Conservation (phyloP, 1,140 invertebrate species). For the Thaumatotibia leucotreta region DNA sequence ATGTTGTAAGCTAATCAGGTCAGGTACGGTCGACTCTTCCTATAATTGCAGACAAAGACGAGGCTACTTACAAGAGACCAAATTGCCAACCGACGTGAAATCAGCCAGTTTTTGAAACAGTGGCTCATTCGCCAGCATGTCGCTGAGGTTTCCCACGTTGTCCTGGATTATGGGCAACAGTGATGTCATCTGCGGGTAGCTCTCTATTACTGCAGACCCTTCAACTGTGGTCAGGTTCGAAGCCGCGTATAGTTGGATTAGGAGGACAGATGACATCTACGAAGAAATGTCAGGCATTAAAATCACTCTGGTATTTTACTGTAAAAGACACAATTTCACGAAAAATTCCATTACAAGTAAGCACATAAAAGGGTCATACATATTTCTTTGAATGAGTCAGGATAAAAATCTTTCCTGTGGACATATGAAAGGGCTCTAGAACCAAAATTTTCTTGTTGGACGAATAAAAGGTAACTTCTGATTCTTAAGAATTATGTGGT, state of each 20-base stretch:
- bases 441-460: too few species aligned
- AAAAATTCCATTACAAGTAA: too few species aligned
- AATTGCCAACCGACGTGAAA: conserved; percentile 37
- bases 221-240: conserved; percentile 73
- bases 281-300: conserved; percentile 9
- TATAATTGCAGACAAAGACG: too few species aligned
- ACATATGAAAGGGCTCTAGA: too few species aligned
- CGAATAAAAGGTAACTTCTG: too few species aligned
- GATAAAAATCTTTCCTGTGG: too few species aligned
- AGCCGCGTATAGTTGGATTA: conserved; percentile 69
- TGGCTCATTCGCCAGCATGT: conserved; percentile 47
- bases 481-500: too few species aligned
- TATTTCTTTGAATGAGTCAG: too few species aligned
- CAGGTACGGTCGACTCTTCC: too few species aligned
- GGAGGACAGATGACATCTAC: conserved; percentile 47
- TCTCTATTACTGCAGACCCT: conserved; percentile 62
- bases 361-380: neutral
- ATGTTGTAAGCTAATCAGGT: too few species aligned
- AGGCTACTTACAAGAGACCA: conserved; percentile 42
- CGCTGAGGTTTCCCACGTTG: conserved; percentile 39
- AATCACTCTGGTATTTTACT: too few species aligned
- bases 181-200: conserved; percentile 63
- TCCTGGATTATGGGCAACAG: conserved; percentile 68
- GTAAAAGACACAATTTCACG: too few species aligned
- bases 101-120: conserved; percentile 47